These are phyloP conservation scores for Shargacucullia verbasci DNA, from an alignment of 2,888 invertebrate species.

Conservation along the genomic window DNA sequence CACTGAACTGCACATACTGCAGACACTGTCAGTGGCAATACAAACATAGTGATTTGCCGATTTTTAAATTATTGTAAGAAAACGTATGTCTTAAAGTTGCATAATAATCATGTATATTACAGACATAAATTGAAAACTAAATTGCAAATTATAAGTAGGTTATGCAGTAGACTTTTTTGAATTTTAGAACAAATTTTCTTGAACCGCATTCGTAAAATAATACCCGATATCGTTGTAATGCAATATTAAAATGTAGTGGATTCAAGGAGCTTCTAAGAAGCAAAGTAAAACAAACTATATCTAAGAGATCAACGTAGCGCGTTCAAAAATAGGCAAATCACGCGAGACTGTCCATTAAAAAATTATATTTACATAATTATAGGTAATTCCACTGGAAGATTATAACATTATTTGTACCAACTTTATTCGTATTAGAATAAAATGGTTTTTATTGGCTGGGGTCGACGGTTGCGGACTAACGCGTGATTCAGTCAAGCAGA, in stretches of 20 bases:
- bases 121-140: constrained; percentile 9
- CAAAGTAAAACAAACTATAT: constrained; percentile 48
- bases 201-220: no score
- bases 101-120: constrained; percentile 2
- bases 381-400: constrained; percentile 42
- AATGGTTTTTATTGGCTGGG: constrained; percentile 9
- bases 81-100: constrained; percentile 9
- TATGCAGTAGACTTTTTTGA: constrained; percentile 3
- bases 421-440: constrained; percentile 27
- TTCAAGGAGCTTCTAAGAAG: constrained; percentile 49
- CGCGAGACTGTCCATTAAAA: constrained; percentile 53
- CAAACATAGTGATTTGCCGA: constrained; percentile 70
- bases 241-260: not conserved
- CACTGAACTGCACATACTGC: constrained; percentile 24
- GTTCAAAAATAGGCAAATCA: constrained; percentile 76
- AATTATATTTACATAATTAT: constrained; percentile 53
- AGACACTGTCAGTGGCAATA: constrained; percentile 40
- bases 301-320: constrained; percentile 68
- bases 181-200: not conserved
- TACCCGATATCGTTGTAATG: no score
- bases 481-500: no score
- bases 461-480: not conserved
- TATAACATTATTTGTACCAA: constrained; percentile 52
- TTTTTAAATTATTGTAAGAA: constrained; percentile 61
- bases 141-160: constrained; percentile 2